Evolutionary conservation across 2,113 vertebrate species (phyloP).

Genomic region (Lepisosteus osseus): DNA sequence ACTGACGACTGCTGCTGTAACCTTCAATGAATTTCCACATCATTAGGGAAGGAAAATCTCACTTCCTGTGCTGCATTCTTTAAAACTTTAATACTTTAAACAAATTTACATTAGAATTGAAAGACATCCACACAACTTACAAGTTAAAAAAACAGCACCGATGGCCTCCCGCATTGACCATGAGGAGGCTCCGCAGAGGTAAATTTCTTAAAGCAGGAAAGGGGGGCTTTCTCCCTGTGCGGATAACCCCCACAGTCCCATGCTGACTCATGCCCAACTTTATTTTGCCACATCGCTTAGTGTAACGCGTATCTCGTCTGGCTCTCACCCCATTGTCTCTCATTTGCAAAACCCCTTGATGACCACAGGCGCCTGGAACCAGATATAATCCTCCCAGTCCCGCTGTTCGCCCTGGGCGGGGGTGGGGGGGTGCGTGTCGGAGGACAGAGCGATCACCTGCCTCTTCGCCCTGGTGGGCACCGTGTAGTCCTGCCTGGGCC

Average conservation of each 20-base stretch:
- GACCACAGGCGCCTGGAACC: conserved; percentile 88
- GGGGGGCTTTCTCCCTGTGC: neutral
- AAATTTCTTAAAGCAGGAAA: too few relatives aligned
- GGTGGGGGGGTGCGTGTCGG: conserved; percentile 38
- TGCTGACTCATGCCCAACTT: neutral
- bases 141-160: too few relatives aligned
- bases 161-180: too few relatives aligned
- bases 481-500: conserved; percentile 86
- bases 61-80: too few relatives aligned
- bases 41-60: too few relatives aligned
- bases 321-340: conserved; percentile 17
- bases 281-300: neutral
- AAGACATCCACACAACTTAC: too few relatives aligned
- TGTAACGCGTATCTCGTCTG: neutral
- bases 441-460: conserved; percentile 73
- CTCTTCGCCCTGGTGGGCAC: conserved; percentile 77
- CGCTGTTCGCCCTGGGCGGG: conserved; percentile 10
- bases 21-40: too few relatives aligned
- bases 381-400: conserved; percentile 79
- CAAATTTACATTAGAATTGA: neutral
- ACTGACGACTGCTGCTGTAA: too few relatives aligned
- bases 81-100: neutral
- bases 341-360: conserved; percentile 82
- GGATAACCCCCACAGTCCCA: neutral
- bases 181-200: too few relatives aligned